Evolutionary conservation across 2,113 vertebrate species (phyloP), one percentile per base, ranked within the genome.

Genomic region (Seriola rivoliana): DNA sequence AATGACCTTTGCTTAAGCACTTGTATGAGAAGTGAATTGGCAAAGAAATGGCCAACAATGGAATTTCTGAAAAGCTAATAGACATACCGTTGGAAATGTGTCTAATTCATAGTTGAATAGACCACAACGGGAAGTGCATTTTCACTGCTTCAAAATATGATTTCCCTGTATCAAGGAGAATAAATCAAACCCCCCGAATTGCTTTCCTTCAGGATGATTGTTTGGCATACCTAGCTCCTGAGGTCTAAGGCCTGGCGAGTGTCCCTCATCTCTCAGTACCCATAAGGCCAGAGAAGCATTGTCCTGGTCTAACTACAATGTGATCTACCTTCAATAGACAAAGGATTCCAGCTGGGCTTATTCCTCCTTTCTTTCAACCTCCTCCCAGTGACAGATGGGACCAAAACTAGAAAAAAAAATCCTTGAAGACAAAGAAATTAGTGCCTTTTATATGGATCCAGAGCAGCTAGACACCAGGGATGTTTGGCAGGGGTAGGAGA

Each of bases 321-420:
- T 91, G 91, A 88, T 92, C 89, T 87, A 90, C 93, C 86, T 91
- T 92, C 88, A 91, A 75, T 75, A 86, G 91, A 86, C 92, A 91
- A 90, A 88, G 79, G 88, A 81, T 87, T 93, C 92, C 87, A 92
- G 92, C 88, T 86, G 86, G 91, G 92, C 85, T 86, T 89, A 85
- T 90, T 89, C 67, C 82, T 78, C 75, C 74, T 83, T 92, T 89
- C 92, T 95, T 95, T 95, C 92, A 94, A 93, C 93, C 83, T 90
- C 80, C 87, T 94, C 91, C 93, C 91, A 93, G 87, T 89, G 90
- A 93, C 95, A 95, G 94, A 95, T 95, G 94, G 94, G 94, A 93
- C 83, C 88, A 89, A 91, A 88, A 90, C 82, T 85, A 76, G 69
- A 80, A 82, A 82, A 75, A 29, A 91, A 91, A 92, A 88, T 64